Evolutionary conservation across 2,113 vertebrate genomes (phyloP), one percentile per base, ranked within the genome.

Genomic region (Rhabdomys dilectus): DNA sequence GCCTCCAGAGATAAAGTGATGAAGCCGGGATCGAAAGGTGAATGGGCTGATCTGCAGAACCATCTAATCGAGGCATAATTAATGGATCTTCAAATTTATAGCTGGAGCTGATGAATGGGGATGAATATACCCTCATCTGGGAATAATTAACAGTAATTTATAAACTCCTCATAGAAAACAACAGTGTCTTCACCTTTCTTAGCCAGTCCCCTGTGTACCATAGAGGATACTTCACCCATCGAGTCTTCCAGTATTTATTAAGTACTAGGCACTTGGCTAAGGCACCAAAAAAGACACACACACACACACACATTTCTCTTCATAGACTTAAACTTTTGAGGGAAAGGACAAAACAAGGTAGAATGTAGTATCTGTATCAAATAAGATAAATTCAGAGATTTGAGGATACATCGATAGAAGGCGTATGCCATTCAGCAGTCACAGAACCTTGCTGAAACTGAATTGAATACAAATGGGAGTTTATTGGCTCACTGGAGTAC

Each of bases 101-200:
- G 88, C 70, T 53, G 64, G 70, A 66, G 36, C 64, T 92, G 76
- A 88, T 86, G 72, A 96, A 93, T 95, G 87, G 89, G 80, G 66
- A 88, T 85, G 85, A 82, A 66, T 92, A 85, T 9, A 62, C 64
- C 64, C 91, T 36, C 96, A 94, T 92, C 92, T 97, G 97, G 96
- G 94, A 97, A 78, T 96, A 97, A 96, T 97, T 96, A 92, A 82
- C 88, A 91, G 48, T 96, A 94, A 96, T 84, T 93, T 96, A 97
- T 94, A 96, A 95, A 90, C 75, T 97, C 88, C 64, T 96, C 91
- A 88, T 92, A 51, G 96, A 82, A 90, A 95, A 80, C 31, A 97
- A 90, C 80, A 34, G 39, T 94, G 94, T 98, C 92, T 95, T 97
- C 85, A 58, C 93, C 92, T 97, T 96, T 48, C 24, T 96, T 42